Conservation (phyloP, 2,113 vertebrate species). For the Lampris incognitus region DNA sequence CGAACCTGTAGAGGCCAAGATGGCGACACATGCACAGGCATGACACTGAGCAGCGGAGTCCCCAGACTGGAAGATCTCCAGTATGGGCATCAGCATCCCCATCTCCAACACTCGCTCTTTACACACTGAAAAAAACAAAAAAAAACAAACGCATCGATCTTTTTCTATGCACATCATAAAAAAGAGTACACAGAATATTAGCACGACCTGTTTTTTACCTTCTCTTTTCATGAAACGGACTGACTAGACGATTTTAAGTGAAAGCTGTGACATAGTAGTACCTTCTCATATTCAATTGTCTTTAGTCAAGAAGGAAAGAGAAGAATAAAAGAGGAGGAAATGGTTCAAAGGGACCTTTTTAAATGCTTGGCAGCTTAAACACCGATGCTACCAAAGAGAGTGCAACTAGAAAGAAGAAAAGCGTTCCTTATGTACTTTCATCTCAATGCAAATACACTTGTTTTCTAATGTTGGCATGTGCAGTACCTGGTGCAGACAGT, state of each 20-base stretch:
- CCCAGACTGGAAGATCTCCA: conserved; percentile 84
- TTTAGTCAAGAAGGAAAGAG: neutral
- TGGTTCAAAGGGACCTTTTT: neutral
- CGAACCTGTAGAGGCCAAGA: conserved; percentile 84
- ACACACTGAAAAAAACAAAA: conserved; percentile 59
- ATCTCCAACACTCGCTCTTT: conserved; percentile 83
- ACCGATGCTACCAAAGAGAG: too few relatives aligned
- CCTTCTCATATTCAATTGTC: neutral
- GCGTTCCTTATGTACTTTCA: too few relatives aligned
- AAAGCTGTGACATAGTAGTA: neutral
- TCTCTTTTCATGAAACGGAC: too few relatives aligned
- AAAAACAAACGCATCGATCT: neutral
- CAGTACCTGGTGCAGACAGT: too few relatives aligned
- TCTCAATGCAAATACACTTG: too few relatives aligned
- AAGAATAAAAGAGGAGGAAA: neutral
- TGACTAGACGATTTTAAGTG: too few relatives aligned
- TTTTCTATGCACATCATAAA: neutral
- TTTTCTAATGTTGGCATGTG: too few relatives aligned
- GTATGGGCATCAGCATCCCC: conserved; percentile 84
- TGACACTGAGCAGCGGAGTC: conserved; percentile 83
- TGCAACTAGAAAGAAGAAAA: too few relatives aligned
- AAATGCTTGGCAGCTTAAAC: too few relatives aligned
- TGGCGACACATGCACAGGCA: conserved; percentile 83
- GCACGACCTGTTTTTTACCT: too few relatives aligned
- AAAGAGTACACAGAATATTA: too few relatives aligned